Evolutionary conservation across 2,797 vertebrate genomes (phyloP), one percentile per base, ranked within the genome.

Genomic region (Argya squamiceps): DNA sequence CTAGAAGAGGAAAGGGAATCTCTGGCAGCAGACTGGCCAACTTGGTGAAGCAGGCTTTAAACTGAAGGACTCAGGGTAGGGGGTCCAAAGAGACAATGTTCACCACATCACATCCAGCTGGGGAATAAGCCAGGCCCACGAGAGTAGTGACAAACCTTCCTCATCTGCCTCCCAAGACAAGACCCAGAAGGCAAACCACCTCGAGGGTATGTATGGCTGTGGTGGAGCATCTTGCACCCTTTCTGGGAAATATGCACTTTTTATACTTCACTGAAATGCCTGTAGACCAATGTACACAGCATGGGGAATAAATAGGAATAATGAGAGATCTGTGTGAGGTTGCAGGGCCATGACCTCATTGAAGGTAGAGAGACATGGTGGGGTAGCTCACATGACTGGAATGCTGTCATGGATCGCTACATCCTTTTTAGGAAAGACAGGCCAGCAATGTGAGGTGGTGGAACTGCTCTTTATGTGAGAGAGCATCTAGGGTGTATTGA

Each of bases 301-400:
- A 39, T 12, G 2, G n/a, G 13, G 17, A 56, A 56, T 26, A n/a
- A 56, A 34, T 15, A 63, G 43, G 37, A 76, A 22, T 36, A 18
- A 69, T n/a, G 12, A 44, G 23, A 69, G 20, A 15, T 15, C 21
- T 15, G 6, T 49, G 36, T 43, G 37, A 44, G 14, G 36, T 69
- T 0, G 0, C 17, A 50, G 24, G n/a, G 20, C 23, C 56, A 26
- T 2, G 1, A 30, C 26, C 17, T 69, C 64, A 15, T 11, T 63
- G 49, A 23, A 62, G 55, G 37, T 15, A 75, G 32, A 82, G 32
- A 62, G 30, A 39, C 20, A 10, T 21, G 11, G 14, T 69, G 27
- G 27, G 36, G 62, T 7, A 69, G 23, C 32, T 76, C 49, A 24
- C 4, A 8, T 26, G 17, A 30, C 43, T 50, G 43, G 49, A 58